Percentiles rank a stretch among this genome's conserved stretches.
Evolutionary conservation across 2,113 vertebrate species (phyloP).

Genomic region (Callorhinus ursinus): DNA sequence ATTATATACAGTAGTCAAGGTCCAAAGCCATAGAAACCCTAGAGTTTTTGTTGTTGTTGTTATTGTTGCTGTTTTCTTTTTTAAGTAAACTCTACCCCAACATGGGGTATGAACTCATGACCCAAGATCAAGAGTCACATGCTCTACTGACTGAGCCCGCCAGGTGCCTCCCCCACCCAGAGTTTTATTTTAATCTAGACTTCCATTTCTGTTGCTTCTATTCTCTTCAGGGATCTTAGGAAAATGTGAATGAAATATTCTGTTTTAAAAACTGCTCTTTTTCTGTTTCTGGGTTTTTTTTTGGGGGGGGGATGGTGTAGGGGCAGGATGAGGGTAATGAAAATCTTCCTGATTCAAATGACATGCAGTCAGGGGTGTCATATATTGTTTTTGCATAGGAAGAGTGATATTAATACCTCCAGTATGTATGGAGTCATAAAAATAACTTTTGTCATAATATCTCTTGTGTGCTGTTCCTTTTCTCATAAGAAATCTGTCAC

Average conservation of each 20-base stretch:
- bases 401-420: constrained; percentile 66
- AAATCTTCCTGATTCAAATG: constrained; percentile 49
- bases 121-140: background rate
- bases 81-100: background rate
- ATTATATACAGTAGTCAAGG: background rate
- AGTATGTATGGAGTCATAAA: constrained; percentile 69
- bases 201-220: background rate
- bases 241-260: constrained; percentile 1
- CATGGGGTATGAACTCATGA: background rate
- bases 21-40: background rate
- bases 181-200: constrained; percentile 3
- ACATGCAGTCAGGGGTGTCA: background rate
- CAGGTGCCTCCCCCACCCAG: background rate
- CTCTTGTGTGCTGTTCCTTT: constrained; percentile 62
- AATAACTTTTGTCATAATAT: constrained; percentile 67
- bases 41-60: background rate
- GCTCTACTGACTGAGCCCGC: background rate
- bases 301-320: background rate
- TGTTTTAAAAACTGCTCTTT: constrained; percentile 40
- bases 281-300: background rate
- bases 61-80: background rate
- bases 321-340: background rate
- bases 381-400: constrained; percentile 61
- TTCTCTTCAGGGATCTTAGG: background rate
- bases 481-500: constrained; percentile 74